These are phyloP conservation scores for Pelodytes ibericus DNA, from an alignment of 2,797 vertebrate species.

Conservation along the genomic window DNA sequence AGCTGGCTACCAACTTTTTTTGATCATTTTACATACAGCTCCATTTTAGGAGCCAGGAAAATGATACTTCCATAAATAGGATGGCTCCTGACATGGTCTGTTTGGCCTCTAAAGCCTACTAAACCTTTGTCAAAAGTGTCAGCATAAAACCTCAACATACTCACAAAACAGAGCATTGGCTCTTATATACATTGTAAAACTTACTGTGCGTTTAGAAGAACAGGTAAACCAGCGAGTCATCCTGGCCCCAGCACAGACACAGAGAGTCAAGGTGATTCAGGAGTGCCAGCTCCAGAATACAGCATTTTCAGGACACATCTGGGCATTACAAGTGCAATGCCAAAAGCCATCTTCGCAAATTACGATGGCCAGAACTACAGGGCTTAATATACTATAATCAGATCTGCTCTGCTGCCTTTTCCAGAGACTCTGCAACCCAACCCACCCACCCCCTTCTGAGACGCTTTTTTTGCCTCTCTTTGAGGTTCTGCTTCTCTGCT, in stretches of 20 bases:
- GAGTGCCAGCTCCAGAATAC: not conserved
- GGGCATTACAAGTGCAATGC: not conserved
- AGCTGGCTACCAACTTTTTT: too few species aligned
- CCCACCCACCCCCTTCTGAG: not conserved
- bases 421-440: not conserved
- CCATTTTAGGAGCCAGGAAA: too few species aligned
- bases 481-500: constrained; percentile 25
- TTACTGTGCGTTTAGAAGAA: constrained; percentile 52
- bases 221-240: constrained; percentile 55
- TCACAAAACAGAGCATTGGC: too few species aligned
- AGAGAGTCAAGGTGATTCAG: not conserved
- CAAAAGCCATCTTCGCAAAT: constrained; percentile 17
- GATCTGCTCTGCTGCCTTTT: not conserved
- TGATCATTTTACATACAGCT: too few species aligned
- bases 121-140: too few species aligned
- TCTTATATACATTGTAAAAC: too few species aligned
- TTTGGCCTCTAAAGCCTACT: too few species aligned
- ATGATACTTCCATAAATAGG: too few species aligned
- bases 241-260: constrained; percentile 19
- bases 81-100: too few species aligned
- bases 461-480: not conserved
- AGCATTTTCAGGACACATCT: not conserved
- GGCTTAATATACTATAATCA: constrained; percentile 22
- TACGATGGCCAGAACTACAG: constrained; percentile 10
- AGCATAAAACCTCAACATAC: too few species aligned